These are phyloP conservation scores for Eclectus roratus DNA, from an alignment of 2,113 vertebrate genomes.

Conservation along the genomic window DNA sequence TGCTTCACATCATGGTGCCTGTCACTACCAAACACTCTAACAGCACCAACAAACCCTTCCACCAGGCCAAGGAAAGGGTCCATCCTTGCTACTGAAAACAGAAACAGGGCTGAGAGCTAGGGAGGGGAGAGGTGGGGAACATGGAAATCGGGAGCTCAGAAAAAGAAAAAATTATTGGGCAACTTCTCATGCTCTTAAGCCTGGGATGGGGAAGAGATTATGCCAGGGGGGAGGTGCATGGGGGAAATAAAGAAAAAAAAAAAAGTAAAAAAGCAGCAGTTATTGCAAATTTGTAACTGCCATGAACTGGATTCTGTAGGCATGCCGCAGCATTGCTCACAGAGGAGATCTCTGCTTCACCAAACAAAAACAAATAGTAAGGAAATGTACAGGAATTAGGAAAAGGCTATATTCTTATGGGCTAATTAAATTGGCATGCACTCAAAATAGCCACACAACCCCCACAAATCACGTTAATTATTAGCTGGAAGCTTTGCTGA, in stretches of 20 bases:
- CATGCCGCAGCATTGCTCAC: background rate
- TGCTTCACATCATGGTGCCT: background rate
- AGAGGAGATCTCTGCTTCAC: background rate
- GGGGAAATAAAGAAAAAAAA: background rate
- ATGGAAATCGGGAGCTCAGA: background rate
- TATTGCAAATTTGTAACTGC: background rate
- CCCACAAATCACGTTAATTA: background rate
- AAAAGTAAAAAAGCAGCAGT: background rate
- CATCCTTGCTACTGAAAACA: background rate
- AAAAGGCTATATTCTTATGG: background rate
- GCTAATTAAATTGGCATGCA: background rate
- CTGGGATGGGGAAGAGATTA: background rate
- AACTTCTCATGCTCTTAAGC: background rate
- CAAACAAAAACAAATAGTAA: background rate
- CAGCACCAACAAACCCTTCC: background rate
- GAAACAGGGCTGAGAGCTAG: background rate
- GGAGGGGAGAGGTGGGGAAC: accelerated
- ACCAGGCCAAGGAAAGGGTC: background rate
- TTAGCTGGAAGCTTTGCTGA: background rate
- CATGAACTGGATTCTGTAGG: background rate
- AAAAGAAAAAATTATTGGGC: background rate
- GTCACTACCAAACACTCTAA: background rate
- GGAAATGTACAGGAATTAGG: background rate
- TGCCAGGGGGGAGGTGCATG: background rate
- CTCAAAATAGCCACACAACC: background rate